A percentile compares a stretch with the other conserved stretches of the same genome.
These are phyloP conservation scores for Erpobdella octoculata DNA, from an alignment of 2,888 invertebrate species.

Conservation along the genomic window DNA sequence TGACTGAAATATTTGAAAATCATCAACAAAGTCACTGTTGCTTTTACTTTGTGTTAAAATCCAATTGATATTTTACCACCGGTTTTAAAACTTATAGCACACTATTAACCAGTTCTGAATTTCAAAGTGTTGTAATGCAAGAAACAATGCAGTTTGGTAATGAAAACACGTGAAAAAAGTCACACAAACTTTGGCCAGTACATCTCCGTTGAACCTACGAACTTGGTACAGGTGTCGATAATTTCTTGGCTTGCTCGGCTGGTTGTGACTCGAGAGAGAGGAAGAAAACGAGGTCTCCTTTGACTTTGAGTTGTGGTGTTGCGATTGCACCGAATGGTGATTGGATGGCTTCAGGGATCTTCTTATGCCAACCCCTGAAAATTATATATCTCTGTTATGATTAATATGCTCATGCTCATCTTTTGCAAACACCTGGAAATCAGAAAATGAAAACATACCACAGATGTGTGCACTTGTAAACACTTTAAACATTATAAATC, in stretches of 20 bases:
- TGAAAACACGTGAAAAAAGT: not conserved
- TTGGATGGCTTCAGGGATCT: not conserved
- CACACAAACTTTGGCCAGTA: conserved; percentile 67
- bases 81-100: too few relatives aligned
- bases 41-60: too few relatives aligned
- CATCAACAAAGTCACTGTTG: too few relatives aligned
- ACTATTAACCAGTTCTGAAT: too few relatives aligned
- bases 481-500: too few relatives aligned
- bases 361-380: conserved; percentile 30
- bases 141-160: too few relatives aligned
- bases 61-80: too few relatives aligned
- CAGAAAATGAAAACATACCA: too few relatives aligned
- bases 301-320: conserved; percentile 55
- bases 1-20: too few relatives aligned
- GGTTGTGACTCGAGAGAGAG: conserved; percentile 61
- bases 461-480: too few relatives aligned
- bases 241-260: conserved; percentile 54
- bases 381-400: not conserved
- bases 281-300: conserved; percentile 51
- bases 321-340: conserved; percentile 50
- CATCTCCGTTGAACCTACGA: conserved; percentile 78
- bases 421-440: not conserved
- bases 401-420: not conserved
- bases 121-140: too few relatives aligned
- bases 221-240: conserved; percentile 70